Evolutionary conservation across 2,113 vertebrate genomes (phyloP), one percentile per base, ranked within the genome.

Genomic region (Spea bombifrons): DNA sequence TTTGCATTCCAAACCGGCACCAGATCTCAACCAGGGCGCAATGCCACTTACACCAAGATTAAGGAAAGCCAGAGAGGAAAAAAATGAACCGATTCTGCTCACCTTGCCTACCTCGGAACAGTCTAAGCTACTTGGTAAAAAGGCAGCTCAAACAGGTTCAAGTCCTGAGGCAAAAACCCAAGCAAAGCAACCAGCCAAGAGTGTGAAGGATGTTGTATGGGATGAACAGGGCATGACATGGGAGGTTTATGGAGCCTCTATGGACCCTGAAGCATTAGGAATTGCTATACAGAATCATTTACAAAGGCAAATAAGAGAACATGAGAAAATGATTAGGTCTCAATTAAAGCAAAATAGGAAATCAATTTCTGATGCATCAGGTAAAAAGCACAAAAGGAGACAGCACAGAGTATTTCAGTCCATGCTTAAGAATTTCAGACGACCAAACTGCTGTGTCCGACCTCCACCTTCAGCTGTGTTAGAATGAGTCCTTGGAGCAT

Each of bases 211-310:
- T 30, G 97, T 99, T 0, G 88, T 96, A 59, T 99, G 97, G 97
- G 97, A 99, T 0, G 97, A 99, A 75, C 96, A 99, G 82, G 97
- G 97, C 71, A 99, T 99, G 97, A 99, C 97, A 0, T 99, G 97
- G 97, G 97, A 99, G 83, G 97, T 99, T 65, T 99, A 99, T 0
- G 97, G 97, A 0, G 97, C 97, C 0, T 96, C 96, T 0, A 89
- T 98, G 0, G 97, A 99, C 86, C 95, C 94, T 0, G 97, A 99
- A 82, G 97, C 95, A 0, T 88, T 99, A 47, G 97, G 97, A 9
- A 92, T 98, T 5, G 97, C 97, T 45, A 99, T 99, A 85, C 97
- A 99, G 92, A 99, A 96, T 89, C 97, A 99, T 81, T 85, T 99
- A 67, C 96, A 98, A 88, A 94, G 95, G 83, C 98, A 99, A 84